phyloP scores from a whole-genome alignment of 1,140 invertebrate species.

The Plodia interpunctella region DNA sequence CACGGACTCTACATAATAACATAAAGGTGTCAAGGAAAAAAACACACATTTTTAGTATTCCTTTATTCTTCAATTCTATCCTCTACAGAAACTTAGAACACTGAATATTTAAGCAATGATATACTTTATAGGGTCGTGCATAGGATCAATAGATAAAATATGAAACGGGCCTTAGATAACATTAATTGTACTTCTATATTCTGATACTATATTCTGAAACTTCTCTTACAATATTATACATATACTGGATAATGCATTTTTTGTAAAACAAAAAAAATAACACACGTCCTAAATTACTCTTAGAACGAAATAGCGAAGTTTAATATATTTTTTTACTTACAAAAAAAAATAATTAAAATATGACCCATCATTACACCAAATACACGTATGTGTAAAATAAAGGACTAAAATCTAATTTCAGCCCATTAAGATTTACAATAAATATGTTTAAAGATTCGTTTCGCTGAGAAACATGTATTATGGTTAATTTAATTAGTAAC shows the following conservation, averaged over 20 bases:
- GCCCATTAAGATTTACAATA: background rate
- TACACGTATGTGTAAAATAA: background rate
- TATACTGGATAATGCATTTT: background rate
- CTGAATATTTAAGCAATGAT: constrained; percentile 5
- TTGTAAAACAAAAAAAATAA: constrained; percentile 3
- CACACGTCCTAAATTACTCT: background rate
- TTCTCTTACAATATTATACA: constrained; percentile 1
- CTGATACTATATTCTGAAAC: constrained; percentile 2
- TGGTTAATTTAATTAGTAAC: background rate
- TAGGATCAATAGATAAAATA: background rate
- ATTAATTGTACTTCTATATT: constrained; percentile 6
- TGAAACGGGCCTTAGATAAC: background rate
- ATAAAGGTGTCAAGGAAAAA: too few relatives aligned
- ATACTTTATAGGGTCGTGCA: background rate
- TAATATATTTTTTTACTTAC: background rate
- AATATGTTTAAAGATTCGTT: background rate
- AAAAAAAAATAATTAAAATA: background rate
- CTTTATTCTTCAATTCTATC: constrained; percentile 7
- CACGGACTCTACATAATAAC: too few relatives aligned
- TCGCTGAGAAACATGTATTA: background rate
- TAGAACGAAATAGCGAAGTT: background rate
- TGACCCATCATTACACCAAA: background rate
- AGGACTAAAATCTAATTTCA: background rate
- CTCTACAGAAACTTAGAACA: constrained; percentile 1
- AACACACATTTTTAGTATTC: constrained; percentile 1